phyloP scores from a whole-genome alignment of 2,113 vertebrate genomes.

The Sylvietta virens region DNA sequence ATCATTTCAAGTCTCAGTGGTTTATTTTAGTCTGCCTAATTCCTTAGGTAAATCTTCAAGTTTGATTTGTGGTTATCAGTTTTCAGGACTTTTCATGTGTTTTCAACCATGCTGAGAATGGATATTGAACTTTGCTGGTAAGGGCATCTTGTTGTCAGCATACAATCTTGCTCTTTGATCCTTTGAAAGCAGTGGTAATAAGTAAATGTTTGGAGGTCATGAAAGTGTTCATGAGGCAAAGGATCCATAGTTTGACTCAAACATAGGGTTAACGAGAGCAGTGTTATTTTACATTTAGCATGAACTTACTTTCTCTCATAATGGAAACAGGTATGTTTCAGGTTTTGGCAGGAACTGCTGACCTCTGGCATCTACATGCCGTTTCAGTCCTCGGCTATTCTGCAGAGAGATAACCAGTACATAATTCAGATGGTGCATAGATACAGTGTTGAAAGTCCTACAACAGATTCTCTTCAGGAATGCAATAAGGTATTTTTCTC shows the following conservation, averaged over 20 bases:
- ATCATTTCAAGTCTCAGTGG: neutral
- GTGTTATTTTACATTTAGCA: neutral
- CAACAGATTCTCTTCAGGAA: neutral
- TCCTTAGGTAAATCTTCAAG: neutral
- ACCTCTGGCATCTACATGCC: neutral
- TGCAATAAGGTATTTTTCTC: neutral
- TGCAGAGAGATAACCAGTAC: neutral
- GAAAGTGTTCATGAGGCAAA: neutral
- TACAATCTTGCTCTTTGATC: neutral
- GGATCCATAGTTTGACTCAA: neutral
- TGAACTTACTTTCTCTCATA: neutral
- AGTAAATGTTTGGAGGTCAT: neutral
- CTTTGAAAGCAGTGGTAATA: neutral
- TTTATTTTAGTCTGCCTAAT: neutral
- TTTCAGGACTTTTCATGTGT: neutral
- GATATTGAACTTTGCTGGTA: neutral
- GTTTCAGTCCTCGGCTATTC: neutral
- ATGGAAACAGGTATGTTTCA: neutral
- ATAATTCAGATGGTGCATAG: neutral
- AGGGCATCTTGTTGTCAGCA: neutral
- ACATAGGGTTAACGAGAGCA: neutral
- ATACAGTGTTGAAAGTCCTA: neutral
- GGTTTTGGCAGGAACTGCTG: neutral
- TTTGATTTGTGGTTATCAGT: neutral
- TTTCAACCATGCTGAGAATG: neutral